Evolutionary conservation across 2,888 invertebrate genomes (phyloP), one percentile per base, ranked within the genome.

Genomic region (Theodoxus fluviatilis): DNA sequence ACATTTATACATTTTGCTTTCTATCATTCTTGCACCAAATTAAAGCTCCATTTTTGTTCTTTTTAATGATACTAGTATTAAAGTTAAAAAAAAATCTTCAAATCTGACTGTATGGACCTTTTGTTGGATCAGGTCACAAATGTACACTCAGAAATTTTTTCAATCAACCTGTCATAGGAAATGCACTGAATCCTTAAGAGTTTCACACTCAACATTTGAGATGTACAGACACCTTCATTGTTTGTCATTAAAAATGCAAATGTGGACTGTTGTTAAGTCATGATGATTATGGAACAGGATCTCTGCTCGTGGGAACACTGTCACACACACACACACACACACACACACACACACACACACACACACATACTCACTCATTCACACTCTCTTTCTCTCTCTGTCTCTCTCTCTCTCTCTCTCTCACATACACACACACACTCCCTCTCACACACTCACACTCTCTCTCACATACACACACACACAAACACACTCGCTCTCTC

Each of bases 201-300:
- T n/a, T n/a, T n/a, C n/a, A n/a, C n/a, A n/a, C n/a, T n/a, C n/a
- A n/a, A n/a, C n/a, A n/a, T n/a, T n/a, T n/a, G n/a, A n/a, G n/a
- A n/a, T n/a, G n/a, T n/a, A n/a, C n/a, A n/a, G n/a, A n/a, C n/a
- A n/a, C n/a, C n/a, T n/a, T n/a, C n/a, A n/a, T n/a, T n/a, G 9
- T 38, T 38, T 63, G 63, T 38, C 38, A 2, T 63, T 63, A 33
- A 37, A 63, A 33, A 38, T 22, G 22, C 22, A 63, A 22, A 63
- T 40, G 7, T 40, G 25, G 15, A 63, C 38, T 22, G 28, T 18
- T 43, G 40, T 47, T 38, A 40, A 40, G 9, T 25, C 22, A 37
- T 4, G 38, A 15, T 7, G 22, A 15, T 28, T 22, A 12, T 40
- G 25, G 40, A 22, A 18, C 37, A 40, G 63, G 6, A 28, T 38